Conservation (phyloP, 2,888 invertebrate species). For the Pseudeuparius sepicola region DNA sequence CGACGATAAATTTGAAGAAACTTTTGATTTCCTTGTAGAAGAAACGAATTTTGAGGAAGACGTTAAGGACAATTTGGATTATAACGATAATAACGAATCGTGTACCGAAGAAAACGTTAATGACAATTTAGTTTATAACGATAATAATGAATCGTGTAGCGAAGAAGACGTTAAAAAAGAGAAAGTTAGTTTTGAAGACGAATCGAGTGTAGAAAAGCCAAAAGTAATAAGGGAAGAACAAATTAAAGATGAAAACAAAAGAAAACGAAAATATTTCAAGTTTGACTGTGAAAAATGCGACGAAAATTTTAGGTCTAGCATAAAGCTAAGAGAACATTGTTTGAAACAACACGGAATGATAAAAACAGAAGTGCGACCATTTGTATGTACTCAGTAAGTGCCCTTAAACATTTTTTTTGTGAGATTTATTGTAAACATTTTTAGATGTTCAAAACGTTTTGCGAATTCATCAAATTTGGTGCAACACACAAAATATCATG, state of each 20-base stretch:
- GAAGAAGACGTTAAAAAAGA: not conserved
- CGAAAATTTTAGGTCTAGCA: slow-evolving; percentile 21
- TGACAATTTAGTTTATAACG: not conserved
- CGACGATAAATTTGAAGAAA: not conserved
- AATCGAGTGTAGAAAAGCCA: slow-evolving; percentile 1
- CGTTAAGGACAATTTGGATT: not conserved
- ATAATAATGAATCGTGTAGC: not conserved
- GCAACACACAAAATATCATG: slow-evolving; percentile 30
- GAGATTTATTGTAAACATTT: slow-evolving; percentile 6
- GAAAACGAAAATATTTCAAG: slow-evolving; percentile 17
- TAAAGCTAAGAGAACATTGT: slow-evolving; percentile 25
- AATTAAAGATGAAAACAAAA: slow-evolving; percentile 12
- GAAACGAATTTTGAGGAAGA: not conserved
- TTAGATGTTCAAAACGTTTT: slow-evolving; percentile 28
- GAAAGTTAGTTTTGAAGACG: too few relatives aligned
- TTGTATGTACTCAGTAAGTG: slow-evolving; percentile 23
- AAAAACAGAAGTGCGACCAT: slow-evolving; percentile 27
- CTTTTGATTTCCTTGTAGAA: not conserved
- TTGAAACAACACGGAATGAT: slow-evolving; percentile 25
- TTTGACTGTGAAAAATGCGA: slow-evolving; percentile 26
- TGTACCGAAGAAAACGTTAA: not conserved
- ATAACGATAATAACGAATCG: not conserved
- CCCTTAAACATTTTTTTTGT: too few relatives aligned
- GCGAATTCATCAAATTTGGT: slow-evolving; percentile 28
- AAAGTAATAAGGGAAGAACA: slow-evolving; percentile 10